Evolutionary conservation across 2,797 vertebrate species (phyloP).

Genomic region (Miichthys miiuy): DNA sequence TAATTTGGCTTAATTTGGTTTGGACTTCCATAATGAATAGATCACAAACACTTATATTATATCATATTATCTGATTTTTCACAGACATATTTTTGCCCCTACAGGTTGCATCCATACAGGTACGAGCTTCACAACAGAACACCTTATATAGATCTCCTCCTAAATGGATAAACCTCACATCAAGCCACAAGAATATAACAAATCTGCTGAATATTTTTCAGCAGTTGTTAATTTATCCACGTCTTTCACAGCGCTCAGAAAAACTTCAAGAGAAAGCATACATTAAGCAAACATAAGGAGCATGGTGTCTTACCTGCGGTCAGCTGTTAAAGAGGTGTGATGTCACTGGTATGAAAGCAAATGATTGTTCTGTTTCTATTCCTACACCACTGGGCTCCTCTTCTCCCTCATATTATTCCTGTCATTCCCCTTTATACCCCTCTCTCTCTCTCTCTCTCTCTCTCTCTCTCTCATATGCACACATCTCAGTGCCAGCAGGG

Average conservation of each 20-base stretch:
- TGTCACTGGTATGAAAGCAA: slow-evolving; percentile 1
- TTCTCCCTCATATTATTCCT: slow-evolving; percentile 25
- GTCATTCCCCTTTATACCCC: slow-evolving; percentile 46
- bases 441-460: slow-evolving; percentile 12
- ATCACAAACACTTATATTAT: background rate
- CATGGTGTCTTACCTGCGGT: slow-evolving; percentile 53
- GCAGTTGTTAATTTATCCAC: background rate
- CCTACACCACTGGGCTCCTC: slow-evolving; percentile 9
- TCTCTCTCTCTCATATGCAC: slow-evolving; percentile 8
- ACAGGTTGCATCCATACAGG: background rate
- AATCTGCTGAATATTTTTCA: background rate
- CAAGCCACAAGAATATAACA: background rate
- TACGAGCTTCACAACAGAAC: slow-evolving; percentile 2
- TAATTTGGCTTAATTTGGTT: background rate
- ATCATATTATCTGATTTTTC: background rate
- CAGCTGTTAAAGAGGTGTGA: slow-evolving; percentile 5
- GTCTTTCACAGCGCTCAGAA: background rate
- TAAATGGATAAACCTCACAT: background rate
- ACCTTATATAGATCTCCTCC: background rate
- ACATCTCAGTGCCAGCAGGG: slow-evolving; percentile 54
- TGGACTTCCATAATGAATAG: background rate
- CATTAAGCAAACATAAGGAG: background rate
- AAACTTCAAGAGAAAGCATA: slow-evolving; percentile 8
- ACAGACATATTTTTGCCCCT: background rate
- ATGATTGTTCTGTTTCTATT: background rate